These are phyloP conservation scores for Dissostichus mawsoni DNA, from an alignment of 2,113 vertebrate species.

Conservation along the genomic window DNA sequence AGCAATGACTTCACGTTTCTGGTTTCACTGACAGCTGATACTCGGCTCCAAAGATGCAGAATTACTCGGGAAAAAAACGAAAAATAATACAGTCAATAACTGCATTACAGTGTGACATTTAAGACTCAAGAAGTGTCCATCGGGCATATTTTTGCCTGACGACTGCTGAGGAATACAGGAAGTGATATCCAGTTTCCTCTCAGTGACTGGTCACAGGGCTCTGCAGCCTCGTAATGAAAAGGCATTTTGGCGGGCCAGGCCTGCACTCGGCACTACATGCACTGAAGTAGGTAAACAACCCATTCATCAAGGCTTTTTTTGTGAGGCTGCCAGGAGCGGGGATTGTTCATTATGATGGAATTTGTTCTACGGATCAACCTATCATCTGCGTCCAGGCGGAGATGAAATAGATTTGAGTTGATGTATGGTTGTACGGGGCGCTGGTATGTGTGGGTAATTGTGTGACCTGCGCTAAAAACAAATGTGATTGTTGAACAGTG, in stretches of 20 bases:
- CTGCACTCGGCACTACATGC: slow-evolving; percentile 53
- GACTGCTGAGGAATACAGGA: slow-evolving; percentile 36
- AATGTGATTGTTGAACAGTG: slow-evolving; percentile 36
- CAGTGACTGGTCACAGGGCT: slow-evolving; percentile 44
- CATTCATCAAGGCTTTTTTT: slow-evolving; percentile 74
- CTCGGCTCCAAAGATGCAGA: not conserved
- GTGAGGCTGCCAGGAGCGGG: slow-evolving; percentile 66
- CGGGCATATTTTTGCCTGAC: slow-evolving; percentile 24
- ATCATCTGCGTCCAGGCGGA: slow-evolving; percentile 63
- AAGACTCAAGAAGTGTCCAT: slow-evolving; percentile 5
- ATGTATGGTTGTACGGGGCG: slow-evolving; percentile 54
- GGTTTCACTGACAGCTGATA: slow-evolving; percentile 14
- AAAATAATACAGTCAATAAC: not conserved
- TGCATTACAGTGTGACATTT: slow-evolving; percentile 27
- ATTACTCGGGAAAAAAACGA: not conserved
- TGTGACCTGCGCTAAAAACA: slow-evolving; percentile 18
- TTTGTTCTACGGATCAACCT: slow-evolving; percentile 76
- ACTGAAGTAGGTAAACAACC: slow-evolving; percentile 74
- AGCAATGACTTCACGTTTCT: slow-evolving; percentile 9
- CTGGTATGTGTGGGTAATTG: slow-evolving; percentile 47
- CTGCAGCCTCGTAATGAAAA: slow-evolving; percentile 74
- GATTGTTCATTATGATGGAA: slow-evolving; percentile 75
- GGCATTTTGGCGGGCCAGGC: slow-evolving; percentile 67
- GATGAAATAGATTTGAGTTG: slow-evolving; percentile 61
- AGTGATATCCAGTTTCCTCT: slow-evolving; percentile 53